Evolutionary conservation across 2,888 invertebrate species (phyloP).

Genomic region (Polydrusus pterygomalis): DNA sequence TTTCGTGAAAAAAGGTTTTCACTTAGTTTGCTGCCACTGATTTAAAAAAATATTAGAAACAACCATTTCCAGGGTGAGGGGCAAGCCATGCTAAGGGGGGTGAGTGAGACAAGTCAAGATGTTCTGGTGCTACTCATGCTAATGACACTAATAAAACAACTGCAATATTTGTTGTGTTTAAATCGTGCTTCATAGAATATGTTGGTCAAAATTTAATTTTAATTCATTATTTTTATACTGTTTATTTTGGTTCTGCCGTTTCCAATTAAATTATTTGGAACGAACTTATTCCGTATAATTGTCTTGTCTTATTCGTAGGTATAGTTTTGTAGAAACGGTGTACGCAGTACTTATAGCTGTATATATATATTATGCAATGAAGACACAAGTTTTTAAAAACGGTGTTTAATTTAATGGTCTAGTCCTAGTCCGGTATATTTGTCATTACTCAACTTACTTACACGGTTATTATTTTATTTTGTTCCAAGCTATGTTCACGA

Average conservation of each 20-base stretch:
- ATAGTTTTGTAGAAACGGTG: not conserved
- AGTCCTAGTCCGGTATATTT: not conserved
- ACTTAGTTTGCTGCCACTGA: no score
- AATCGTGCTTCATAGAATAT: no score
- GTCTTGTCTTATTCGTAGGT: not conserved
- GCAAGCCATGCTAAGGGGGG: no score
- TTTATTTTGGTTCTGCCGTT: not conserved
- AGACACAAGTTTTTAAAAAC: conserved; percentile 8
- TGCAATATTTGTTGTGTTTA: not conserved
- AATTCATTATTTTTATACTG: no score
- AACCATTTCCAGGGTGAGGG: no score
- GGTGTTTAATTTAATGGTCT: not conserved
- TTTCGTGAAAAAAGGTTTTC: no score
- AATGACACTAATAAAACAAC: no score
- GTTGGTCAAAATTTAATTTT: not conserved
- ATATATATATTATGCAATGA: conserved; percentile 14
- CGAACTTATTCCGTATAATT: not conserved
- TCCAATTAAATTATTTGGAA: not conserved
- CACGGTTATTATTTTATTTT: no score
- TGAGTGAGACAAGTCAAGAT: no score
- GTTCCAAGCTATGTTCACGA: no score
- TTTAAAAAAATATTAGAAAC: no score
- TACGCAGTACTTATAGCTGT: conserved; percentile 18
- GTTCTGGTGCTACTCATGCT: no score
- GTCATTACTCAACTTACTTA: conserved; percentile 18